Conservation (phyloP, 2,888 invertebrate species). For the Harmothoe impar region DNA sequence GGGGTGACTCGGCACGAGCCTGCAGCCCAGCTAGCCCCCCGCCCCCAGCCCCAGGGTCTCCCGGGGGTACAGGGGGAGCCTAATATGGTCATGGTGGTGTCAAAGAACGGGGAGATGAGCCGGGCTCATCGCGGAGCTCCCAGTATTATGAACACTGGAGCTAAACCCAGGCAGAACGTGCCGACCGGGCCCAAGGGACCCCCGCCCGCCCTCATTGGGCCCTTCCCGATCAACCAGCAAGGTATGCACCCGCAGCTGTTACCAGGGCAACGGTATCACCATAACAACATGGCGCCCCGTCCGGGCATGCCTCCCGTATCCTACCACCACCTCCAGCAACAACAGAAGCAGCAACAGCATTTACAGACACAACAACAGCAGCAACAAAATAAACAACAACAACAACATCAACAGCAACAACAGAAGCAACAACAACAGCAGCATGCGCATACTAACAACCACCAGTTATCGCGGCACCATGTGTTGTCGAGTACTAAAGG, state of each 20-base stretch:
- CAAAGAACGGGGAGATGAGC: slow-evolving; percentile 44
- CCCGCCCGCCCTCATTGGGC: background rate
- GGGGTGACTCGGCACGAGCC: background rate
- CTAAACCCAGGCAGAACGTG: background rate
- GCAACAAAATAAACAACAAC: background rate
- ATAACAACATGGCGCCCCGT: background rate
- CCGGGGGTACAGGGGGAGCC: slow-evolving; percentile 19
- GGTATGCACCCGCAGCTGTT: background rate
- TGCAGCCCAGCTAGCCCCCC: too few relatives aligned
- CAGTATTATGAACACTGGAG: background rate
- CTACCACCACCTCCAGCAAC: background rate
- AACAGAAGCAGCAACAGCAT: slow-evolving; percentile 21
- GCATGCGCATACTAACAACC: too few relatives aligned
- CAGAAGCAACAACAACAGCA: slow-evolving; percentile 44
- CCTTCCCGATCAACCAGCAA: background rate
- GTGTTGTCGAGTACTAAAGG: background rate
- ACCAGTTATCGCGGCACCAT: background rate
- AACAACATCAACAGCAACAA: too few relatives aligned
- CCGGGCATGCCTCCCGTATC: background rate
- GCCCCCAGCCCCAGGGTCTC: background rate
- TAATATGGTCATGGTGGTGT: slow-evolving; percentile 51
- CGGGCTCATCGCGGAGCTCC: slow-evolving; percentile 13
- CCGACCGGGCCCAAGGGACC: background rate
- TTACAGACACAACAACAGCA: background rate
- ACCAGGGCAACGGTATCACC: background rate